A percentile compares a stretch with the other conserved stretches of the same genome.
These are phyloP conservation scores for Thaumetopoea pityocampa DNA, from an alignment of 1,140 invertebrate species.

Conservation along the genomic window DNA sequence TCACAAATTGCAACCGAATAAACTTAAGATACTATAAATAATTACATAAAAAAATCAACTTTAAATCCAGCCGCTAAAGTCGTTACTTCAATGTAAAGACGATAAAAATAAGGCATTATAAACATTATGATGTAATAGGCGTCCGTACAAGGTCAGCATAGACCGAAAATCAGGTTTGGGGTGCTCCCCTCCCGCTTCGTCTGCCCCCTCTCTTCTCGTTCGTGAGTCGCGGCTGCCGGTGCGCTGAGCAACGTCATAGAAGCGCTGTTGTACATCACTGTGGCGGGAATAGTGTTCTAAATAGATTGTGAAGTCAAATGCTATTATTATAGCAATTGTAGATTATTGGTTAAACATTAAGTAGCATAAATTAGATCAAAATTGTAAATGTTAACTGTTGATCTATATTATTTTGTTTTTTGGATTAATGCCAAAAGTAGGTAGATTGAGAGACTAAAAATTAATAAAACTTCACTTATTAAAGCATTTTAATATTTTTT, in stretches of 20 bases:
- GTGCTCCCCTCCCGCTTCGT: conserved; percentile 25
- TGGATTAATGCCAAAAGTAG: too few species aligned
- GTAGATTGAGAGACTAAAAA: too few species aligned
- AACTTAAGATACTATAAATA: conserved; percentile 12
- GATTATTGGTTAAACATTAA: not conserved
- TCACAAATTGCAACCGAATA: conserved; percentile 16
- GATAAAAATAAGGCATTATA: conserved; percentile 59
- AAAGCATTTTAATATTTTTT: too few species aligned
- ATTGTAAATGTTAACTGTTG: too few species aligned
- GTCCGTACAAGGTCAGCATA: conserved; percentile 70
- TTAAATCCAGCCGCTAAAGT: conserved; percentile 16
- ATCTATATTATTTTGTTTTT: too few species aligned
- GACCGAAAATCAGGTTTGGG: conserved; percentile 72
- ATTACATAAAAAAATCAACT: conserved; percentile 16
- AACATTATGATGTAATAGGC: conserved; percentile 64
- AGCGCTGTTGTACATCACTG: conserved; percentile 36
- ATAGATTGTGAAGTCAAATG: not conserved
- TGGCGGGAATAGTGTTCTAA: conserved; percentile 14
- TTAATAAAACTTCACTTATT: too few species aligned
- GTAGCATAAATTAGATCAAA: not conserved
- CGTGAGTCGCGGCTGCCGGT: conserved; percentile 1
- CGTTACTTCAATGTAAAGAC: conserved; percentile 7
- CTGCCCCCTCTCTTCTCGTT: conserved; percentile 3
- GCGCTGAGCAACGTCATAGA: conserved; percentile 34
- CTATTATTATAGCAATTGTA: not conserved